These are phyloP conservation scores for Lithophane ornitopus DNA, from an alignment of 2,888 invertebrate genomes.

Conservation along the genomic window DNA sequence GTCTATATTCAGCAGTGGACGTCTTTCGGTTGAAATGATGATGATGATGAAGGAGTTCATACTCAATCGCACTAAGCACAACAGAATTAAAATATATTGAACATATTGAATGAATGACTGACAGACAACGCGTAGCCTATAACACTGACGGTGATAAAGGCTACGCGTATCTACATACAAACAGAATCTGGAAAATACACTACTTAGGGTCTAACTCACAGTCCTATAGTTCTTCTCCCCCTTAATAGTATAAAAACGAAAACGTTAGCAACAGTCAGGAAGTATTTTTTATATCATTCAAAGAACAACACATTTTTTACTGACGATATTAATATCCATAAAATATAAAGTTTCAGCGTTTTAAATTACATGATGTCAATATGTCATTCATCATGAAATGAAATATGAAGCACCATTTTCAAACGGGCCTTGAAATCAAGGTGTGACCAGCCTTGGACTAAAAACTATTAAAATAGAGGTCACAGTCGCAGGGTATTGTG, in stretches of 20 bases:
- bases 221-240: background rate
- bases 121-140: background rate
- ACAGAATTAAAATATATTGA: background rate
- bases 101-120: background rate
- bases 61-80: background rate
- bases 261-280: background rate
- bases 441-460: conserved; percentile 32
- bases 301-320: conserved; percentile 9
- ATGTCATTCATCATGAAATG: conserved; percentile 11
- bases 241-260: background rate
- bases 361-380: conserved; percentile 44
- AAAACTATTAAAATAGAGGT: conserved; percentile 42
- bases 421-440: conserved; percentile 38
- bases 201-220: background rate
- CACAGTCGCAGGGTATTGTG: conserved; percentile 2
- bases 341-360: conserved; percentile 35
- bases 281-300: background rate
- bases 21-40: too few relatives aligned
- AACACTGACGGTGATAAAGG: background rate
- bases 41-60: background rate
- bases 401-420: conserved; percentile 32
- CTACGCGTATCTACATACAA: background rate
- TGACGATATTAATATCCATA: conserved; percentile 11
- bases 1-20: too few relatives aligned
- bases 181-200: background rate